Conservation (phyloP, 2,113 vertebrate genomes). For the Larimichthys polyactis region DNA sequence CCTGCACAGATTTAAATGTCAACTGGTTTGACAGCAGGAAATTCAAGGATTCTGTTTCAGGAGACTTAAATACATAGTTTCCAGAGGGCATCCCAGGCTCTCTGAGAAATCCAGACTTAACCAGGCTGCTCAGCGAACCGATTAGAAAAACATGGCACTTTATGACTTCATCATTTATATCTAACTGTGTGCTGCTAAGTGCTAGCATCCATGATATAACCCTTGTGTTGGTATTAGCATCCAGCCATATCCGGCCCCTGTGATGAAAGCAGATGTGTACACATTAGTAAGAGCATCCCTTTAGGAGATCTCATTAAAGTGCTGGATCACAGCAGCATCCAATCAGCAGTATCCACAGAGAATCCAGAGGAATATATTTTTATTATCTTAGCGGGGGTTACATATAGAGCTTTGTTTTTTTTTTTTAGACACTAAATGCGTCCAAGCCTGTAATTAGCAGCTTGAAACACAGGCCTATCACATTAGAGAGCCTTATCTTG, state of each 20-base stretch:
- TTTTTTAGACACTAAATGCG: constrained; percentile 11
- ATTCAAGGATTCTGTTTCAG: constrained; percentile 7
- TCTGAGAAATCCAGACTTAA: constrained; percentile 22
- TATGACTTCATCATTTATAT: constrained; percentile 62
- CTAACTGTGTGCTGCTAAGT: constrained; percentile 44
- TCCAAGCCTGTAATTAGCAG: constrained; percentile 1
- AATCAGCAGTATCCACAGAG: constrained; percentile 69
- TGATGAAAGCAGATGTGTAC: constrained; percentile 76
- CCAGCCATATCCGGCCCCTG: constrained; percentile 61
- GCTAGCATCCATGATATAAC: constrained; percentile 33
- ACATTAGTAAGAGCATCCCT: constrained; percentile 71
- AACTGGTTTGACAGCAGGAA: constrained; percentile 26
- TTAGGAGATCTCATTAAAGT: constrained; percentile 76
- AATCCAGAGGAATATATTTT: constrained; percentile 46
- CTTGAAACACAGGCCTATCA: constrained; percentile 4
- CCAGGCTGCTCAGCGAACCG: constrained; percentile 44
- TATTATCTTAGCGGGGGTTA: constrained; percentile 17
- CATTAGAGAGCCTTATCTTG: constrained; percentile 26
- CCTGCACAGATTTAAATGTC: neutral
- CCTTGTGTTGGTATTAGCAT: constrained; percentile 57
- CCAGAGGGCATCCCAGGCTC: constrained; percentile 11
- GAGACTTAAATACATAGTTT: constrained; percentile 9
- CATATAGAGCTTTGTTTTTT: constrained; percentile 14
- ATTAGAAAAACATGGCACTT: constrained; percentile 68
- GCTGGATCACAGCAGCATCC: constrained; percentile 68